Evolutionary conservation across 1,140 invertebrate species (phyloP).

Genomic region (Drosophila jambulina): DNA sequence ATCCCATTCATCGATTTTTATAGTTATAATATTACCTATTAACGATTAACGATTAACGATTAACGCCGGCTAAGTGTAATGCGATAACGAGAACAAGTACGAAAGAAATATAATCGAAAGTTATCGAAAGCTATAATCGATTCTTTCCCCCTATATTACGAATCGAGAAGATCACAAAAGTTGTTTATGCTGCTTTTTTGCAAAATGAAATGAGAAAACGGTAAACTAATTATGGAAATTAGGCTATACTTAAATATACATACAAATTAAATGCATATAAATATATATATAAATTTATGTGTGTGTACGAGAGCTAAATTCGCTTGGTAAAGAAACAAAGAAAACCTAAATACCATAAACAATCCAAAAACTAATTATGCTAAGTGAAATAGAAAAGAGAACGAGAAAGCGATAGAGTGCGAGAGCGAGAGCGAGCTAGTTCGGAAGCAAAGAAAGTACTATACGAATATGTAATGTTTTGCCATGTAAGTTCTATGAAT

Average conservation of each 20-base stretch:
- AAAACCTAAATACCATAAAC: slow-evolving; percentile 31
- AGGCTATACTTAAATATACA: slow-evolving; percentile 45
- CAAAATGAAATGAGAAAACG: slow-evolving; percentile 21
- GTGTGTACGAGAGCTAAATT: slow-evolving; percentile 43
- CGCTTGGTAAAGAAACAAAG: slow-evolving; percentile 43
- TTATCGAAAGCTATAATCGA: slow-evolving; percentile 2
- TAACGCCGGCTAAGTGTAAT: slow-evolving; percentile 51
- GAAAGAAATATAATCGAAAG: slow-evolving; percentile 43
- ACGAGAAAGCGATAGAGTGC: background rate
- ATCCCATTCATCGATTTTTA: slow-evolving; percentile 48
- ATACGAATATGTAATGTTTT: slow-evolving; percentile 46
- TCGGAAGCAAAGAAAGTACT: slow-evolving; percentile 20
- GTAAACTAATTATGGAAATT: slow-evolving; percentile 21
- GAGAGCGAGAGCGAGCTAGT: slow-evolving; percentile 11
- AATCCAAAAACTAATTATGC: slow-evolving; percentile 43
- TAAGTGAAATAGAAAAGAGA: slow-evolving; percentile 18
- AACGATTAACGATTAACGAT: slow-evolving; percentile 25
- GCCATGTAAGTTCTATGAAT: slow-evolving; percentile 75
- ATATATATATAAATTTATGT: slow-evolving; percentile 21
- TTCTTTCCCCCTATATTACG: slow-evolving; percentile 6
- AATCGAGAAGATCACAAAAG: slow-evolving; percentile 42
- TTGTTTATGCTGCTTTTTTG: slow-evolving; percentile 65
- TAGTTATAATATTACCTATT: slow-evolving; percentile 44
- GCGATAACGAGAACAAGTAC: slow-evolving; percentile 21
- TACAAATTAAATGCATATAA: slow-evolving; percentile 38